A percentile compares a stretch with the other conserved stretches of the same genome.
Conservation (phyloP, 2,113 vertebrate genomes). For the Apteryx mantelli region DNA sequence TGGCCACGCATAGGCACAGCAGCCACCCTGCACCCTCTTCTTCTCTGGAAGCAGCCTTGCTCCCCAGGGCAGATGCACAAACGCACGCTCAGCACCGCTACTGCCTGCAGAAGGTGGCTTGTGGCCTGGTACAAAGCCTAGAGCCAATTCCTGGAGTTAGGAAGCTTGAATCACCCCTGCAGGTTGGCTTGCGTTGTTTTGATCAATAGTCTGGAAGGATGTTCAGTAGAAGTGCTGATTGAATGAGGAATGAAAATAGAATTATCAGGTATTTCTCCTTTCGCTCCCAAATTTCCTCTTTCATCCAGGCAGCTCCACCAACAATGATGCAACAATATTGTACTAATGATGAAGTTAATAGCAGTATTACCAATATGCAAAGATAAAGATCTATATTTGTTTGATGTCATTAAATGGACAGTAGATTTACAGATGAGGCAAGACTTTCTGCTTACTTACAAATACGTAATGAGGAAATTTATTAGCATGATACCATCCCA, state of each 20-base stretch:
- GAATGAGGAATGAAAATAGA: not conserved
- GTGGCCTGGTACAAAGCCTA: not conserved
- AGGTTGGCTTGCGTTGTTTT: not conserved
- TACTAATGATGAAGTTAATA: not conserved
- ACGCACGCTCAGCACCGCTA: fast-evolving
- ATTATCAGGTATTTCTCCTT: not conserved
- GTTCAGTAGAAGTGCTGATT: not conserved
- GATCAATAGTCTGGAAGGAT: not conserved
- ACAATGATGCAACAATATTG: not conserved
- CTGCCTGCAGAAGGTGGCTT: not conserved
- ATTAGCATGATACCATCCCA: not conserved
- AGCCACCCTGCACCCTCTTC: not conserved
- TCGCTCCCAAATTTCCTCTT: not conserved
- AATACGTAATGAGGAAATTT: not conserved
- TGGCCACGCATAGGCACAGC: not conserved
- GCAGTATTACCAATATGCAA: not conserved
- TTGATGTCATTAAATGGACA: not conserved
- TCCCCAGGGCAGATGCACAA: not conserved
- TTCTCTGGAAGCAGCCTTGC: not conserved
- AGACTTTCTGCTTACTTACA: not conserved
- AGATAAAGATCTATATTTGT: not conserved
- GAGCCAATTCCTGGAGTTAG: not conserved
- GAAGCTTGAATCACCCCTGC: not conserved
- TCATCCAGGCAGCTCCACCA: not conserved
- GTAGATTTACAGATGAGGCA: not conserved